Evolutionary conservation across 53 echinoderm and acorn worm species (phyloP), one percentile per base, ranked within the genome.

Genomic region (Holothuria scabra): DNA sequence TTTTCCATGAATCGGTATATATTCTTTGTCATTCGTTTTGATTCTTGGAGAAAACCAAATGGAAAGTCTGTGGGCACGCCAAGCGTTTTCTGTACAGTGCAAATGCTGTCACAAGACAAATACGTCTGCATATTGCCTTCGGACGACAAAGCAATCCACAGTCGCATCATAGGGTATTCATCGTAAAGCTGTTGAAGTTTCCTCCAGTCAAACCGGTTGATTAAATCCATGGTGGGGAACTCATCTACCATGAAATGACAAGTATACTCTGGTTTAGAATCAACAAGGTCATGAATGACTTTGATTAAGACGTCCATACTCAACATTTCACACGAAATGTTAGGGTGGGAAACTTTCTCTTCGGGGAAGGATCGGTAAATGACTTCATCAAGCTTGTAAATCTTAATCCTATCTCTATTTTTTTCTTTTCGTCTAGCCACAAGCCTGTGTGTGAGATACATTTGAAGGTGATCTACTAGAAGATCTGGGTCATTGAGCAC

Each of bases 51-150:
- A 11, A 72, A 26, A 11, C 72, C 72, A 44, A 72, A 12, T 23
- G 19, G 24, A 72, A 72, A 44, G 12, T 72, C 44, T 72, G n/a
- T 21, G 44, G 72, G 72, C 44, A 72, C 18, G 24, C 48, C 48
- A 34, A 72, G 44, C 5, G 23, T 24, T 23, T 72, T 48, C 48
- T 48, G 44, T 35, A 72, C 48, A 13, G 34, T 19, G 46, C 11
- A 25, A 12, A 3, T 16, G 26, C 37, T 38, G 14, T 72, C 72
- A 26, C 72, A 72, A 8, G 44, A 44, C 48, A 72, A 24, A 41
- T 32, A 72, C 24, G 72, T 72, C 72, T 41, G 72, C 72, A 72
- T 72, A 48, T 72, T 41, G 4, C 72, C 72, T 20, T 72, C 72
- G 0, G 72, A 46, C 23, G 72, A 72, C 25, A 72, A 38, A 44